Evolutionary conservation across 2,888 invertebrate genomes (phyloP), one percentile per base, ranked within the genome.

Genomic region (Eupithecia exiguata): DNA sequence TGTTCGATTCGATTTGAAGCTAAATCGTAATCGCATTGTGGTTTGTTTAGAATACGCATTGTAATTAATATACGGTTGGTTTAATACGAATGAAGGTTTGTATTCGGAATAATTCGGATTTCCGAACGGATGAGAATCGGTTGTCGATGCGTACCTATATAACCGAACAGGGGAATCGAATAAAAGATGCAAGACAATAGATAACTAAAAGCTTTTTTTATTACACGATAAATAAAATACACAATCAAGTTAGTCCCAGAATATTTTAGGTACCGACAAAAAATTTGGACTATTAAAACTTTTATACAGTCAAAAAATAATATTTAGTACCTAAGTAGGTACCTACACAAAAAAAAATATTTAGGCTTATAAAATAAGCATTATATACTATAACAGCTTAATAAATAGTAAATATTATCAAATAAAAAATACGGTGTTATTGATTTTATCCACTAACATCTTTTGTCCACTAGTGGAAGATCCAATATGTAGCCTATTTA

Each of bases 1-100:
- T 66, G 66, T 66, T 66, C 84, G 83, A 88, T 89, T 89, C 86
- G 88, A 86, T 88, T 87, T 86, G 81, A 84, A 83, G 87, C 84
- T 88, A 87, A 87, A 88, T 91, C 90, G 91, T 87, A 91, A 91
- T 91, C 85, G 84, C 84, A 81, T 84, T 80, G 83, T 81, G 83
- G 84, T 87, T 88, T 91, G 86, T 90, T 91, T 88, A 81, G 81
- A 79, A 81, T 78, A 79, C 78, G 81, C 82, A 83, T 81, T 83
- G 82, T 85, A 81, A 84, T 87, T 81, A 77, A 83, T 87, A 85
- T 80, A 85, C 84, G 87, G 85, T 77, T 85, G 84, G 82, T 84
- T 84, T 80, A 82, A 84, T 85, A 79, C 78, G 79, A 84, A 85
- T 87, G 16, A 63, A 62, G 49, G 68, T 68, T 72, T 81, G 79